A percentile compares a stretch with the other conserved stretches of the same genome.
These are phyloP conservation scores for Sitophilus oryzae DNA, from an alignment of 1,140 invertebrate genomes.

Conservation along the genomic window DNA sequence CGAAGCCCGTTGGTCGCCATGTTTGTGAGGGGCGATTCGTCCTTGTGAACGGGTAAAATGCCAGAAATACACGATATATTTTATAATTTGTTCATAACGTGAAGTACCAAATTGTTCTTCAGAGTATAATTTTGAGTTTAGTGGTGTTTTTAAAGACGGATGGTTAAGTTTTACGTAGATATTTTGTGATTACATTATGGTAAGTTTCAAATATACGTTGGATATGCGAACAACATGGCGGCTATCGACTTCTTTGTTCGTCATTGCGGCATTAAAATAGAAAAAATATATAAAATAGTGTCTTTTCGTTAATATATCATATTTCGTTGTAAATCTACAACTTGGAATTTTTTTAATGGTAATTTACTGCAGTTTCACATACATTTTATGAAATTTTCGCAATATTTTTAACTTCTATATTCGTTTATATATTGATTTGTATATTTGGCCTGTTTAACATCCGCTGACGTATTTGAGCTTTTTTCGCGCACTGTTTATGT, in stretches of 20 bases:
- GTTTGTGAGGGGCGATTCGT: slow-evolving; percentile 51
- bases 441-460: no score
- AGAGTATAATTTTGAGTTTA: slow-evolving; percentile 40
- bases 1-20: slow-evolving; percentile 47
- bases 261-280: not conserved
- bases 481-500: no score
- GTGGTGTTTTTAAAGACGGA: slow-evolving; percentile 47
- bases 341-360: no score
- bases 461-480: no score
- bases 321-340: no score
- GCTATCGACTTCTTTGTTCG: slow-evolving; percentile 49
- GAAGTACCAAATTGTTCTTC: slow-evolving; percentile 49
- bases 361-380: no score
- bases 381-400: no score
- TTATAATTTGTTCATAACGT: slow-evolving; percentile 48
- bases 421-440: no score
- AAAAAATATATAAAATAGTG: no score
- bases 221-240: slow-evolving; percentile 55
- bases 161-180: slow-evolving; percentile 47
- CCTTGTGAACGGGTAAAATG: slow-evolving; percentile 50
- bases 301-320: no score
- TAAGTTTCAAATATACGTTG: slow-evolving; percentile 46
- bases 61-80: slow-evolving; percentile 49
- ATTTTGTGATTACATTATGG: slow-evolving; percentile 59
- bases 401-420: no score